Percentiles rank a stretch among this genome's conserved stretches.
Evolutionary conservation across 2,888 invertebrate genomes (phyloP).

Genomic region (Drosophila nr. fundita): DNA sequence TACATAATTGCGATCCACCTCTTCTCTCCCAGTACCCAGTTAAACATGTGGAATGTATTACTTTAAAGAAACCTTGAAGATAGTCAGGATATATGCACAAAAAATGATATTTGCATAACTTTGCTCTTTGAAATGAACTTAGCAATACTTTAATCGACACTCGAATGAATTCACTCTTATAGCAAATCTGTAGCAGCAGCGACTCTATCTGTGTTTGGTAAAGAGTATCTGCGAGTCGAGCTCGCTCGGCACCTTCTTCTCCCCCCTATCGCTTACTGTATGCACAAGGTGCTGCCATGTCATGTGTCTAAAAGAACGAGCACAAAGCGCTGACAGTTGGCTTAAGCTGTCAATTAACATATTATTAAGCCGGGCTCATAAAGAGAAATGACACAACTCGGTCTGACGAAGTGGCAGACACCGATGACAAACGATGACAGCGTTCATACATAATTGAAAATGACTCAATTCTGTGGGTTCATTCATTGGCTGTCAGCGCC

Average conservation of each 20-base stretch:
- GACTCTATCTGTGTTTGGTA: not conserved
- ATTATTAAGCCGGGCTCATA: constrained; percentile 60
- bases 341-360: constrained; percentile 72
- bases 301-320: constrained; percentile 34
- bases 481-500: constrained; percentile 9
- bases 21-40: not conserved
- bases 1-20: not conserved
- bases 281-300: constrained; percentile 7
- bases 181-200: not conserved
- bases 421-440: constrained; percentile 27
- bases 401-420: constrained; percentile 6
- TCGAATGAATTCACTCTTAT: not conserved
- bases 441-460: constrained; percentile 33
- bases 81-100: not conserved
- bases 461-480: constrained; percentile 24
- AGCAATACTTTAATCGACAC: not conserved
- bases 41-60: not conserved
- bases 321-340: constrained; percentile 60
- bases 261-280: not conserved
- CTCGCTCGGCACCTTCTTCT: not conserved
- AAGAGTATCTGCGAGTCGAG: not conserved
- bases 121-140: not conserved
- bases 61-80: not conserved
- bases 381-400: constrained; percentile 6
- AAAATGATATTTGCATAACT: not conserved